Base-by-base conservation (phyloP, 2,113 vertebrate genomes). In the Cranoglanis bouderius region DNA sequence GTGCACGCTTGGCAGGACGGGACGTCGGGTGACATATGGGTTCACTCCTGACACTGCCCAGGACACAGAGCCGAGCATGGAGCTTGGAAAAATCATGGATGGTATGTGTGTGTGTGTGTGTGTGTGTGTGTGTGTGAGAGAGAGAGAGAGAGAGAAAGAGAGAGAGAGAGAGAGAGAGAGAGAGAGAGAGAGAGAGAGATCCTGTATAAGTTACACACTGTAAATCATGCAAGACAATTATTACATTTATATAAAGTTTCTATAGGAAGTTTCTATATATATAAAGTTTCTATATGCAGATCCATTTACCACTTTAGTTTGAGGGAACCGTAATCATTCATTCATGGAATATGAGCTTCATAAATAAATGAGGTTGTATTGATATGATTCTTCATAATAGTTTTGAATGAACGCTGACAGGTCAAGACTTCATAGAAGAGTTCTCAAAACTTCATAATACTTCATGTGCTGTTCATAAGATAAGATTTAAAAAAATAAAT, bases 1-100 rank as follows among this genome's bases (percentile, higher is more conserved):
- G 91, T 90, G 80, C 88, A 93, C 90, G 94, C 93, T 93, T 94
- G 93, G 93, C 82, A 91, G 93, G 93, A 90, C 93, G 90, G 93
- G 92, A 89, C 89, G 90, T 94, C 93, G 93, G 93, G 92, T 91
- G 92, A 93, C 94, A 95, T 94, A 95, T 95, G 94, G 95, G 92
- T 92, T 93, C 88, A 85, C 91, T 92, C 80, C 90, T 92, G 88
- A 83, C 92, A 92, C 93, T 88, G 93, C 94, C 92, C 94, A 94
- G 92, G 93, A 95, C 95, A 93, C 88, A 91, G 89, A 92, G 93
- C 93, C 93, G 94, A 93, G 89, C 88, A 67, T 88, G 87, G 90
- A 92, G 90, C 86, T 88, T 86, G 88, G 91, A 92, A 92, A 91
- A 88, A 43, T 24, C 72, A 74, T 19, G 70, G 35, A 21, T 24